phyloP scores from a whole-genome alignment of 2,888 invertebrate genomes.

The Pantelozetes paolii region DNA sequence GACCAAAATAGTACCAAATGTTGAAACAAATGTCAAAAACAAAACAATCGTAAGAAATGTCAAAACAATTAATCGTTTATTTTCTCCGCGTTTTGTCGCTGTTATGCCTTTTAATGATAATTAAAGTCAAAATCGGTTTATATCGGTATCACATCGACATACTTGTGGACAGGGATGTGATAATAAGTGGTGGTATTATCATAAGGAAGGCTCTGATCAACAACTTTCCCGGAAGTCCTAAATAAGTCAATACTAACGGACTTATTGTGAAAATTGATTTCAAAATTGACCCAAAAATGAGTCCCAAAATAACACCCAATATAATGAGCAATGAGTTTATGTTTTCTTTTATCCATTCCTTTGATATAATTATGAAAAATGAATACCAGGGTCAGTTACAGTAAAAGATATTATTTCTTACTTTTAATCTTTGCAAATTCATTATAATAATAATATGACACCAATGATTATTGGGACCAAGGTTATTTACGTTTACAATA shows the following conservation, averaged over 20 bases:
- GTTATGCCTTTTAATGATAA: background rate
- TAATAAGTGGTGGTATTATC: conserved; percentile 1
- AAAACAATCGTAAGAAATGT: conserved; percentile 8
- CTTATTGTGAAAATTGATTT: background rate
- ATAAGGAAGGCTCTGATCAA: background rate
- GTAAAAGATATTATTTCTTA: background rate
- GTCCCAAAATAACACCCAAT: background rate
- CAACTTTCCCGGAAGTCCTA: background rate
- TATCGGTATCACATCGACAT: background rate
- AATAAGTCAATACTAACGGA: background rate
- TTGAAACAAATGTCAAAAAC: background rate
- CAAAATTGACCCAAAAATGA: background rate
- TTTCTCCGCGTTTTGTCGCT: conserved; percentile 14
- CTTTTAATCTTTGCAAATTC: background rate
- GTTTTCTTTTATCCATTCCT: conserved; percentile 7
- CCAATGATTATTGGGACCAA: no score
- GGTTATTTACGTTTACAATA: no score
- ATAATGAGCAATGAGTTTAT: background rate
- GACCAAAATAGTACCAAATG: conserved; percentile 6
- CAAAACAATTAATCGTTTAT: background rate
- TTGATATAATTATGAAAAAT: background rate
- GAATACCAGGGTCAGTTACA: background rate
- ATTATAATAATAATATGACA: no score
- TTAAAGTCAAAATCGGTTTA: background rate
- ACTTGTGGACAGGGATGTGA: conserved; percentile 12